These are phyloP conservation scores for Megaptera novaeangliae DNA, from an alignment of 2,113 vertebrate genomes.

Conservation along the genomic window DNA sequence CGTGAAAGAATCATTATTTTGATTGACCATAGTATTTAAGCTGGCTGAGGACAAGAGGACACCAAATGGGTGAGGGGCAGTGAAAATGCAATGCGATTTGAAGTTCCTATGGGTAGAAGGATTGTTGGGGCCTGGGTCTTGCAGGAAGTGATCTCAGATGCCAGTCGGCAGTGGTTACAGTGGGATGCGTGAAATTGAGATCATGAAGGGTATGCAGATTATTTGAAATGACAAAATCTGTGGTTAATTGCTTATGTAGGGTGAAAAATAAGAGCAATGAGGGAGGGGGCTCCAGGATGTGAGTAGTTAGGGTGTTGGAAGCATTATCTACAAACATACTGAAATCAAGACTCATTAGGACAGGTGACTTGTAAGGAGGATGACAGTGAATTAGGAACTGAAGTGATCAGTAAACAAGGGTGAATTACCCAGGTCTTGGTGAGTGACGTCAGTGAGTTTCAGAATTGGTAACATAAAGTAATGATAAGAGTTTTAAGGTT, in stretches of 20 bases:
- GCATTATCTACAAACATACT: background rate
- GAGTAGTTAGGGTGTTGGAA: background rate
- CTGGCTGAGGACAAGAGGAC: background rate
- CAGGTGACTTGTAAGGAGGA: background rate
- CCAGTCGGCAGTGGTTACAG: background rate
- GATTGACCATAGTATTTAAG: background rate
- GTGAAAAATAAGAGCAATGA: background rate
- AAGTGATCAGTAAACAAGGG: background rate
- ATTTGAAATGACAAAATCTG: background rate
- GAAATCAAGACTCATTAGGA: background rate
- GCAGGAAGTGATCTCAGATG: background rate
- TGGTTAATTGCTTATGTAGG: background rate
- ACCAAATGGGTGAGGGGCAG: background rate
- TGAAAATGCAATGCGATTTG: background rate
- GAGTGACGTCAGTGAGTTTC: background rate
- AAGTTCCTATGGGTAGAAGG: accelerated
- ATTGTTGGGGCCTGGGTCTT: background rate
- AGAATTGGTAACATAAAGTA: background rate
- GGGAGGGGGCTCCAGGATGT: background rate
- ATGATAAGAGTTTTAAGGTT: background rate
- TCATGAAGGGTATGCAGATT: background rate
- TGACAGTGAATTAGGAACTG: background rate
- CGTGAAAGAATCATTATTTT: background rate
- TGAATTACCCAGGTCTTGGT: background rate
- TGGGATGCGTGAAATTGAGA: background rate